These are phyloP conservation scores for Prietella phreatophila DNA, from an alignment of 2,113 vertebrate species.

Conservation along the genomic window DNA sequence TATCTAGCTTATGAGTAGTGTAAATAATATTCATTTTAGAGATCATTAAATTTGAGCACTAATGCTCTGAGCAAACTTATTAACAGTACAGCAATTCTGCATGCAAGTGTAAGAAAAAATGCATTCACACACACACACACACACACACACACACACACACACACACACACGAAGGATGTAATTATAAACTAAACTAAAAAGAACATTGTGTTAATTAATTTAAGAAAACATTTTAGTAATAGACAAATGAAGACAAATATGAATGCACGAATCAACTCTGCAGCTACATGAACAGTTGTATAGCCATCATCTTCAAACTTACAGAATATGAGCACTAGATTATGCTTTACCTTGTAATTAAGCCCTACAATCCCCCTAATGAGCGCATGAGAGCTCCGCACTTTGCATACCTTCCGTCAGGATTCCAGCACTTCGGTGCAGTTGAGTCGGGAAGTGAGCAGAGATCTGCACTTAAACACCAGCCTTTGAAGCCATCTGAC, in stretches of 20 bases:
- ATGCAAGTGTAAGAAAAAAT: neutral
- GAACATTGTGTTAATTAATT: neutral
- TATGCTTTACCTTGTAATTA: conserved; percentile 21
- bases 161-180: neutral
- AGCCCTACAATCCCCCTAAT: conserved; percentile 11
- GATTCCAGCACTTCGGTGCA: conserved; percentile 49
- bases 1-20: neutral
- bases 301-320: neutral
- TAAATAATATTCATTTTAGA: neutral
- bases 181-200: neutral
- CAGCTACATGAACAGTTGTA: neutral
- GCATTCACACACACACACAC: neutral
- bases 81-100: neutral
- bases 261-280: neutral
- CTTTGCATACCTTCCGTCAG: conserved; percentile 69
- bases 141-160: too few relatives aligned
- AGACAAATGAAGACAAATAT: neutral
- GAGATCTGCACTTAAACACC: conserved; percentile 56
- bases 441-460: conserved; percentile 50
- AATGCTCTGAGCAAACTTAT: neutral
- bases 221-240: neutral
- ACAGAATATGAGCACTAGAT: neutral
- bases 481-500: conserved; percentile 69
- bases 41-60: neutral
- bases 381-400: conserved; percentile 1